Conservation (phyloP, 2,888 invertebrate genomes). For the Leptinotarsa peninsularis region DNA sequence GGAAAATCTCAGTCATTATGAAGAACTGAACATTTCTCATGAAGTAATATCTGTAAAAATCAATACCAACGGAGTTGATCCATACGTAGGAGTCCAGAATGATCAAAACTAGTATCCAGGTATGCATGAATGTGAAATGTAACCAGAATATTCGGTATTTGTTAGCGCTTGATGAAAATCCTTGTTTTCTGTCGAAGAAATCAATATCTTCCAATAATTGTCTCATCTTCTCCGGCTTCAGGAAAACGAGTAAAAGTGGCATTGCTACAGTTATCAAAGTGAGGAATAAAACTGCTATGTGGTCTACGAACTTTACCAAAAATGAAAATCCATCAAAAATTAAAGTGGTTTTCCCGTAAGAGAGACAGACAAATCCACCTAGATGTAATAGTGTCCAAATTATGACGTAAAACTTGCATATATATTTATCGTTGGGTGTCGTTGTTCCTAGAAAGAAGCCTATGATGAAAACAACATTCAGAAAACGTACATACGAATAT, state of each 20-base stretch:
- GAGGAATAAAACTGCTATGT: neutral
- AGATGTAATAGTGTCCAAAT: neutral
- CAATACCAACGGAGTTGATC: neutral
- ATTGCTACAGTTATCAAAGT: neutral
- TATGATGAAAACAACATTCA: neutral
- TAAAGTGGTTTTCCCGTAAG: constrained; percentile 10
- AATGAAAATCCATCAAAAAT: neutral
- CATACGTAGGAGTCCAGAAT: neutral
- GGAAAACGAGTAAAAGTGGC: neutral
- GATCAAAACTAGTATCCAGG: neutral
- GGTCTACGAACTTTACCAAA: constrained; percentile 10
- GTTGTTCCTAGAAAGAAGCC: neutral
- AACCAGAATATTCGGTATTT: neutral
- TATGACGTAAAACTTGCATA: constrained; percentile 7
- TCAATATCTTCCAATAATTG: neutral
- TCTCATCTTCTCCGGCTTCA: neutral
- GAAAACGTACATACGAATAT: neutral
- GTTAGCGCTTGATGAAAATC: neutral
- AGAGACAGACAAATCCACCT: neutral
- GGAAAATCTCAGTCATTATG: neutral
- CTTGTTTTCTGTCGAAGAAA: neutral
- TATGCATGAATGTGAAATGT: neutral
- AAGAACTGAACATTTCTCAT: constrained; percentile 5
- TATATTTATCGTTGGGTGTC: neutral
- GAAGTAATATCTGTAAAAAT: constrained; percentile 20